Conservation (phyloP, 2,888 invertebrate species). For the Vandiemenella viatica region DNA sequence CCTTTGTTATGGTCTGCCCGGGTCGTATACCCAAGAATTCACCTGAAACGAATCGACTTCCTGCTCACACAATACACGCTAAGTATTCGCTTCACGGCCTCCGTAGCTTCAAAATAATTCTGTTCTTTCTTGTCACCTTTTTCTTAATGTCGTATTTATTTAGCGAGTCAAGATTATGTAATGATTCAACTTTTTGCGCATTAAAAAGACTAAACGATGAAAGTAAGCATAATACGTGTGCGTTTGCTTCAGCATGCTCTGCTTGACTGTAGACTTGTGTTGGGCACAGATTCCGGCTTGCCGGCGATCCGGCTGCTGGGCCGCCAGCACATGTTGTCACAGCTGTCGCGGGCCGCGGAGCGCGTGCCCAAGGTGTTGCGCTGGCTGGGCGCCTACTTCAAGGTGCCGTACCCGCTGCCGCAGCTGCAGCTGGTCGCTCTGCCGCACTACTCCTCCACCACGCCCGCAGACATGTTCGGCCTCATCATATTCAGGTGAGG, state of each 20-base stretch:
- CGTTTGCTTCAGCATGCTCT: not conserved
- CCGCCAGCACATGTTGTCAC: conserved; percentile 41
- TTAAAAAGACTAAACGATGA: not conserved
- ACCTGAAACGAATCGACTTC: too few species aligned
- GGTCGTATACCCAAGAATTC: too few species aligned
- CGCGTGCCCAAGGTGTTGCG: conserved; percentile 42
- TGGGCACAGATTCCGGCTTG: too few species aligned
- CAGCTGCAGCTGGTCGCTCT: conserved; percentile 58
- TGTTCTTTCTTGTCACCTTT: too few species aligned
- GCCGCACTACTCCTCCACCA: conserved; percentile 52
- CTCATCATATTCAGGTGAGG: conserved; percentile 59
- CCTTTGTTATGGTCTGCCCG: too few species aligned
- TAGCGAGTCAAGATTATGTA: too few species aligned
- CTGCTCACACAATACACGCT: too few species aligned
- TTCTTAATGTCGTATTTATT: too few species aligned
- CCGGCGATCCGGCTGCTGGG: conserved; percentile 42
- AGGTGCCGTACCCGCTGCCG: conserved; percentile 45
- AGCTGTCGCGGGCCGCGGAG: conserved; percentile 32
- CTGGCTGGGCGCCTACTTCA: conserved; percentile 46
- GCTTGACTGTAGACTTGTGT: too few species aligned
- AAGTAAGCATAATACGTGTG: not conserved
- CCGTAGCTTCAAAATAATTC: too few species aligned
- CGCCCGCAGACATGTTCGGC: conserved; percentile 67
- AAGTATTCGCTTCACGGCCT: too few species aligned
- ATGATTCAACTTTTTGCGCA: not conserved